phyloP scores from a whole-genome alignment of 2,113 vertebrate genomes.

The Donacobius atricapilla region DNA sequence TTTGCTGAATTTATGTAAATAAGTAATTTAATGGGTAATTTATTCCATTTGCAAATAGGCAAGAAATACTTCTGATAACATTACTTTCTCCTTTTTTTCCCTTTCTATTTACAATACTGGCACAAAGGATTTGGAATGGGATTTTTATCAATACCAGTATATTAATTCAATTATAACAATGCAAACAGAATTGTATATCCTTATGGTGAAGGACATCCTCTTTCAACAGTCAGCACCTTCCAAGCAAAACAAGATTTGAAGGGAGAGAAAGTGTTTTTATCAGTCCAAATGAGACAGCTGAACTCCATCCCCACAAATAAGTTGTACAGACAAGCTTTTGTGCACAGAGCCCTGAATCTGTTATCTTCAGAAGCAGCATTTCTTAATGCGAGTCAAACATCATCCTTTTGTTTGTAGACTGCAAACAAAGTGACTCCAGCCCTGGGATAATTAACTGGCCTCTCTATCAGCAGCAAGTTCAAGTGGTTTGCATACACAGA shows the following conservation, averaged over 20 bases:
- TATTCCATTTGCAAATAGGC: neutral
- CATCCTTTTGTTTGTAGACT: constrained; percentile 41
- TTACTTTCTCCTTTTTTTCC: neutral
- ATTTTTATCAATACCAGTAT: neutral
- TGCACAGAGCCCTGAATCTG: neutral
- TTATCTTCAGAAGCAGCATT: constrained; percentile 15
- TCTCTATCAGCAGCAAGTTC: neutral
- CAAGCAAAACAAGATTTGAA: neutral
- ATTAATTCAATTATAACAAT: neutral
- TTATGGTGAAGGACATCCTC: neutral
- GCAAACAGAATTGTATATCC: neutral
- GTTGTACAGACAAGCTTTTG: neutral
- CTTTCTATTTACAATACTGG: neutral
- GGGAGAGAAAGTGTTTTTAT: neutral
- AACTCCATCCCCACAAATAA: neutral
- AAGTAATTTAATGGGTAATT: neutral
- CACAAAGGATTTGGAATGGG: neutral
- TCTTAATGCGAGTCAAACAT: neutral
- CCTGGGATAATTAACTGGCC: constrained; percentile 41
- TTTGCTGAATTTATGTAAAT: neutral
- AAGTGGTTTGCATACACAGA: constrained; percentile 18
- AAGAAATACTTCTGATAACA: neutral
- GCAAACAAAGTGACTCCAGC: constrained; percentile 50
- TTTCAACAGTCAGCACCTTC: neutral
- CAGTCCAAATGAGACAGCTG: neutral